These are phyloP conservation scores for Serilophus lunatus DNA, from an alignment of 2,113 vertebrate species.

Conservation along the genomic window DNA sequence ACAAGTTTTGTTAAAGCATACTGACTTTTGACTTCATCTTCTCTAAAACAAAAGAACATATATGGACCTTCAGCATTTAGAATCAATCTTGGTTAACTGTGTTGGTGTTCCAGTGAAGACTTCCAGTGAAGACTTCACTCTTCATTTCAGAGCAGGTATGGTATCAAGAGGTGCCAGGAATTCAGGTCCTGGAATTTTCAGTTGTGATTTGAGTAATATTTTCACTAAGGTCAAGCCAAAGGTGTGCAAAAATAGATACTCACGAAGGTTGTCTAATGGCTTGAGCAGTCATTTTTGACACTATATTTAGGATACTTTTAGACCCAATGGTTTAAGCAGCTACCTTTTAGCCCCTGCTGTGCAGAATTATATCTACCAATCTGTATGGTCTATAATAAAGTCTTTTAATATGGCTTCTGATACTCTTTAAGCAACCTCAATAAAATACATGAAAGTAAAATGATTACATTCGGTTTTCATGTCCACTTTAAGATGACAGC, in stretches of 20 bases:
- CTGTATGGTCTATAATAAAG: fast-evolving
- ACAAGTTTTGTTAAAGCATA: neutral
- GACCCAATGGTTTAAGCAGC: neutral
- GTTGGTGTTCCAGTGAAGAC: neutral
- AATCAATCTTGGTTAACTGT: neutral
- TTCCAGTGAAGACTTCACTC: neutral
- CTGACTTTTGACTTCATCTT: neutral
- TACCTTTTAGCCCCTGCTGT: neutral
- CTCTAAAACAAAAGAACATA: neutral
- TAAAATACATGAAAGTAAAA: neutral
- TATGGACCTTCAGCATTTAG: neutral
- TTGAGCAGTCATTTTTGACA: neutral
- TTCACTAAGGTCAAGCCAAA: neutral
- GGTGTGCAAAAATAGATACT: neutral
- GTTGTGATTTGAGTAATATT: neutral
- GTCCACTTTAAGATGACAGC: neutral
- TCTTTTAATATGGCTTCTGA: neutral
- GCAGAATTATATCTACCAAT: neutral
- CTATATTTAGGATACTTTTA: neutral
- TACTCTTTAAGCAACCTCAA: neutral
- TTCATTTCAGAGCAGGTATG: neutral
- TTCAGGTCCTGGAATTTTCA: neutral
- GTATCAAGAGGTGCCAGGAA: neutral
- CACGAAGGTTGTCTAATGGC: neutral
- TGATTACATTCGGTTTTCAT: neutral